phyloP scores from a whole-genome alignment of 1,140 invertebrate species.

The Tenebrio molitor region DNA sequence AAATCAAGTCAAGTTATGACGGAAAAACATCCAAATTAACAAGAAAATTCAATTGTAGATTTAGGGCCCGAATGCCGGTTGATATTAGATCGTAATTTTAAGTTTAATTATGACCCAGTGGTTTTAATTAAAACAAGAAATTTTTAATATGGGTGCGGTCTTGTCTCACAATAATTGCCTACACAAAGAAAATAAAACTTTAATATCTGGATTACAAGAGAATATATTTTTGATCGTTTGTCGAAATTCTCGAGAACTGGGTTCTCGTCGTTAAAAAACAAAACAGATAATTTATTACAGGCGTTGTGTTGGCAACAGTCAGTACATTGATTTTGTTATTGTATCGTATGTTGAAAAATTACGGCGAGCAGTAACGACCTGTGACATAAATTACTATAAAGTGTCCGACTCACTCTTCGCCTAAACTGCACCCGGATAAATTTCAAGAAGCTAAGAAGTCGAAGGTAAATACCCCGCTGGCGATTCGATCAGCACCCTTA shows the following conservation, averaged over 20 bases:
- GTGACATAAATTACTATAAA: constrained; percentile 33
- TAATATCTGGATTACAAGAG: not conserved
- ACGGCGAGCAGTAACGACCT: constrained; percentile 4
- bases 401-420: constrained; percentile 10
- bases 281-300: constrained; percentile 22
- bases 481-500: not conserved
- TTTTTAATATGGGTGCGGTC: not conserved
- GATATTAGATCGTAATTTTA: constrained; percentile 25
- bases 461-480: not conserved
- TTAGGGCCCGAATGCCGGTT: constrained; percentile 5
- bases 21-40: not conserved
- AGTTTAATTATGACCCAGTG: not conserved
- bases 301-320: constrained; percentile 11
- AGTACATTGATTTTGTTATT: constrained; percentile 28
- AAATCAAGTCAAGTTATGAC: constrained; percentile 2
- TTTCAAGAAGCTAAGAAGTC: constrained; percentile 14
- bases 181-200: not conserved
- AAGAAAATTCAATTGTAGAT: constrained; percentile 9
- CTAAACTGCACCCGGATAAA: constrained; percentile 24
- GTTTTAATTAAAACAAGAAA: constrained; percentile 26
- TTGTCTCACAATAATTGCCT: not conserved
- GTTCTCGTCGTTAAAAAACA: no score
- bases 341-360: constrained; percentile 26
- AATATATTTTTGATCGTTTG: not conserved
- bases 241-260: no score